Percentiles rank a stretch among this genome's conserved stretches.
Conservation (phyloP, 2,797 vertebrate genomes). For the Phalanger gymnotis region DNA sequence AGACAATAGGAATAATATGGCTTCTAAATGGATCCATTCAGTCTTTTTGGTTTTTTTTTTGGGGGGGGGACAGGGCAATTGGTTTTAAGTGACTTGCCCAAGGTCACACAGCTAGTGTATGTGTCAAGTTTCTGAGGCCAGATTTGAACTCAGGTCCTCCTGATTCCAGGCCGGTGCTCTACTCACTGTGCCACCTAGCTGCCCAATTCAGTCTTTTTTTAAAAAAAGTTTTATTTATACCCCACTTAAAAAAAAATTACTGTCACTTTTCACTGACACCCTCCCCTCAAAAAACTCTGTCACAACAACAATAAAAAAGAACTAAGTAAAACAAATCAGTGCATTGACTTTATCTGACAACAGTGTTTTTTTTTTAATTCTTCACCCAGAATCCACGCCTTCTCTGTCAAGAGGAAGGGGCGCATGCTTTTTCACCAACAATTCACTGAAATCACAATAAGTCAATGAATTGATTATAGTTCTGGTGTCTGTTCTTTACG, state of each 20-base stretch:
- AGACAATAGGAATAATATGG: background rate
- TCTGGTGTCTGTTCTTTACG: background rate
- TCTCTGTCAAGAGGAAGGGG: background rate
- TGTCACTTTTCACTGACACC: background rate
- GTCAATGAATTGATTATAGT: background rate
- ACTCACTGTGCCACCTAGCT: no score
- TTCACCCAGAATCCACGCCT: background rate
- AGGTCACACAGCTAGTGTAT: no score
- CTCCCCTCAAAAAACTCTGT: background rate
- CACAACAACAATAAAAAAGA: background rate
- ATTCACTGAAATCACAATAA: background rate
- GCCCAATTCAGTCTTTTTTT: no score
- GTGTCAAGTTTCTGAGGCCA: no score
- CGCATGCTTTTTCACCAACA: background rate
- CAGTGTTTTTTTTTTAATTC: background rate
- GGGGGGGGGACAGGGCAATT: no score
- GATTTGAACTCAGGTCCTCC: no score
- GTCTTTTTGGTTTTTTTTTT: no score
- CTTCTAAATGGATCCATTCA: background rate
- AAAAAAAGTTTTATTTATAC: background rate
- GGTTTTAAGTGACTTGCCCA: no score
- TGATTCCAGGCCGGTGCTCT: no score
- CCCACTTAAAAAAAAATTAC: background rate
- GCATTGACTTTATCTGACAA: background rate
- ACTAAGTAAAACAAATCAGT: background rate